A percentile compares a stretch with the other conserved stretches of the same genome.
Evolutionary conservation across 2,888 invertebrate species (phyloP).

Genomic region (Thyatira batis): DNA sequence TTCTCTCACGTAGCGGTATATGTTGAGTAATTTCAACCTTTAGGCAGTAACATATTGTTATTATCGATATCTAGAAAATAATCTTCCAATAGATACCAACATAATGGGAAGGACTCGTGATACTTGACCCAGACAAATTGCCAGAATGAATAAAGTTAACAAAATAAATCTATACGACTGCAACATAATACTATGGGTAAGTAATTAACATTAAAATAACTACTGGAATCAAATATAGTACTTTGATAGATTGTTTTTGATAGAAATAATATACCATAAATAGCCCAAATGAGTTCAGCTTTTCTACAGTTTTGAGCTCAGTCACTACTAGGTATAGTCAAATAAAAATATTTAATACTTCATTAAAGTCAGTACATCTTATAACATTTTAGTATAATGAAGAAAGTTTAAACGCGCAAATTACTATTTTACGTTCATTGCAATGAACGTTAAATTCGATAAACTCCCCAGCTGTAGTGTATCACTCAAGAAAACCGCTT

Average conservation of each 20-base stretch:
- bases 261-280: too few relatives aligned
- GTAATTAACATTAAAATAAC: too few relatives aligned
- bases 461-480: conserved; percentile 39
- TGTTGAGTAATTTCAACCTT: conserved; percentile 9
- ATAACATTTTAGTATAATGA: too few relatives aligned
- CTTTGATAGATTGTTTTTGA: too few relatives aligned
- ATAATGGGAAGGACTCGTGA: not conserved
- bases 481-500: conserved; percentile 40
- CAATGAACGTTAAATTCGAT: conserved; percentile 46
- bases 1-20: conserved; percentile 7
- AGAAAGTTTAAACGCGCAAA: conserved; percentile 14
- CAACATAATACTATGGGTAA: too few relatives aligned
- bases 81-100: conserved; percentile 6
- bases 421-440: conserved; percentile 35
- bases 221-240: too few relatives aligned
- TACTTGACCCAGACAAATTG: not conserved
- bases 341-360: too few relatives aligned
- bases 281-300: too few relatives aligned
- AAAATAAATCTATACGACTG: too few relatives aligned
- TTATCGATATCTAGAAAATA: conserved; percentile 2
- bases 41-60: conserved; percentile 9
- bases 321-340: too few relatives aligned
- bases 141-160: not conserved
- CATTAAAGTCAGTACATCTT: too few relatives aligned
- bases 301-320: too few relatives aligned